phyloP scores from a whole-genome alignment of 2,113 vertebrate species.

The Cricetomys ansorgei region DNA sequence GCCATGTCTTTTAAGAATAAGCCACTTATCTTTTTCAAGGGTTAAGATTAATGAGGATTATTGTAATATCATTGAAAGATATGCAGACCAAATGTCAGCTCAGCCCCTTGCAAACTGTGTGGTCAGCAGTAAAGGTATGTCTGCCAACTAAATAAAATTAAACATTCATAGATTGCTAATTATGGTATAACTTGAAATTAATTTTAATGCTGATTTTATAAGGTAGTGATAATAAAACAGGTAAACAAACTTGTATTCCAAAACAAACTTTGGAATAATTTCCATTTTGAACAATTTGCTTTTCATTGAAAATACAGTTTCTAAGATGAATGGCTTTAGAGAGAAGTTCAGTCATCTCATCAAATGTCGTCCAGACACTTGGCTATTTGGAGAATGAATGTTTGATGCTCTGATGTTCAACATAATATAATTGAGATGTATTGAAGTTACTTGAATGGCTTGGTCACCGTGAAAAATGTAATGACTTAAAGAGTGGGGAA shows the following conservation, averaged over 20 bases:
- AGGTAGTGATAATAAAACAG: constrained; percentile 6
- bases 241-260: no score
- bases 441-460: background rate
- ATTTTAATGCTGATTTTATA: constrained; percentile 51
- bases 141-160: background rate
- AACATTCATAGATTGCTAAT: background rate
- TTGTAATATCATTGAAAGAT: background rate
- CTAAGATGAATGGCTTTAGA: constrained; percentile 39
- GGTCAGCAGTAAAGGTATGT: accelerated
- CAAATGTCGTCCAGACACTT: background rate
- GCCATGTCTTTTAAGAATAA: background rate
- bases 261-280: background rate
- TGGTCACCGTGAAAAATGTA: background rate
- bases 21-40: background rate
- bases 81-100: background rate
- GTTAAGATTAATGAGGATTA: background rate
- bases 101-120: background rate
- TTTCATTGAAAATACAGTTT: background rate
- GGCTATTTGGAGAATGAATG: constrained; percentile 59
- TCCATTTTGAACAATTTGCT: constrained; percentile 16
- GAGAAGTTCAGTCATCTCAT: background rate
- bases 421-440: constrained; percentile 18
- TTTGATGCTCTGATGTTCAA: constrained; percentile 53
- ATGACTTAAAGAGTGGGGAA: constrained; percentile 13
- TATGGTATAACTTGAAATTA: background rate